Evolutionary conservation across 1,140 invertebrate genomes (phyloP), one percentile per base, ranked within the genome.

Genomic region (Artemia franciscana): DNA sequence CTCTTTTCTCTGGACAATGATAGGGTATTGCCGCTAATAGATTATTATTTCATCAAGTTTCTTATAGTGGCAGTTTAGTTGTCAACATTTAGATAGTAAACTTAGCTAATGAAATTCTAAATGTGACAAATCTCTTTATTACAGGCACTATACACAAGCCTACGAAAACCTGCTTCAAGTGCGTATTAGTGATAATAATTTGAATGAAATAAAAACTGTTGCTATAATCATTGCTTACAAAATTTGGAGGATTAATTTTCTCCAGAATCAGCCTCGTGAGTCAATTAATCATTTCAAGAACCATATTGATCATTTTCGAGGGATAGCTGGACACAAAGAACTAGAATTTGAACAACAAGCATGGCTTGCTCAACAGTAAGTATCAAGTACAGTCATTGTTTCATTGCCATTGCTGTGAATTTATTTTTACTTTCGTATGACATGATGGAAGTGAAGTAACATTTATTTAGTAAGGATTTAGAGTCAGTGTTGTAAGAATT

Each of bases 151-250:
- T 71, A 82, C 85, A 65, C 85, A 92, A 73, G 86, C 91, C 0
- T 97, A 96, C 73, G 84, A 82, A 62, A 85, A 88, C 73, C 75
- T 95, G 64, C 73, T 89, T 62, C 90, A 95, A 69, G 82, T 91
- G 60, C 78, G 86, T 65, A 83, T 89, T 69, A 83, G 85, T 26
- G 91, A 95, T 70, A 84, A 84, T 4, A 95, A 97, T 74, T 79
- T 88, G 51, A 77, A 91, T 70, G 94, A 98, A 77, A 83, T 97
- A 5, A 90, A 93, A 75, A 88, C 85, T 25, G 79, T 97, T n/a
- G 92, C 90, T 61, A 88, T 91, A 7, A 90, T 92, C 67, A 82
- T 98, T 18, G 96, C 90, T 73, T 98, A 94, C 70, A 96, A 97
- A 76, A 79, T 96, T 57, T 97, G 91, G 69, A 79, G 83, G 65